phyloP scores from a whole-genome alignment of 1,140 invertebrate species.

The Neodiprion virginianus region DNA sequence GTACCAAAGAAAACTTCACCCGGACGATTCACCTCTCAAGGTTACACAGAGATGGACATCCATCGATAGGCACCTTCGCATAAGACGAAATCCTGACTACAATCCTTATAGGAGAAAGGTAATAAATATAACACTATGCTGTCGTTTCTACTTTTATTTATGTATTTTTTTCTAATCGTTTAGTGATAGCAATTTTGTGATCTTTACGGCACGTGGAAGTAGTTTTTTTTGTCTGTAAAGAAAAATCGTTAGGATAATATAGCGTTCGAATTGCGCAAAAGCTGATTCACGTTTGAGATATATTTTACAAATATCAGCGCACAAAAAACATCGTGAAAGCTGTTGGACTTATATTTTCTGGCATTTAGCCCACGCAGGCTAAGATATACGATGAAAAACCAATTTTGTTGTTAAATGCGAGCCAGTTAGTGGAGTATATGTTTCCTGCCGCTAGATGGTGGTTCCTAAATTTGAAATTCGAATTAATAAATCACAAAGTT shows the following conservation, averaged over 20 bases:
- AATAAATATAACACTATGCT: slow-evolving; percentile 14
- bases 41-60: slow-evolving; percentile 80
- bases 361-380: too few species aligned
- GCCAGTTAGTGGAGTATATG: too few species aligned
- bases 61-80: slow-evolving; percentile 76
- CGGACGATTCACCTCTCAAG: slow-evolving; percentile 83
- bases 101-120: slow-evolving; percentile 71
- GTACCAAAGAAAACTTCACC: slow-evolving; percentile 85
- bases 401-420: too few species aligned
- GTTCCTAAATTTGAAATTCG: too few species aligned
- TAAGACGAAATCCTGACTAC: slow-evolving; percentile 79
- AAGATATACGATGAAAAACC: too few species aligned
- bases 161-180: not conserved
- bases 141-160: not conserved
- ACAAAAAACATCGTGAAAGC: too few species aligned
- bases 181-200: not conserved
- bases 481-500: too few species aligned
- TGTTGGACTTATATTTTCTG: too few species aligned
- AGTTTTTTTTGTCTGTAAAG: not conserved
- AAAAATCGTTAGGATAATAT: not conserved
- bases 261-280: not conserved
- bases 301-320: too few species aligned
- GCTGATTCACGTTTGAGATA: too few species aligned
- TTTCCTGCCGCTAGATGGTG: too few species aligned
- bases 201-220: not conserved